phyloP scores from a whole-genome alignment of 2,888 invertebrate genomes.

The Cataglyphis livida region DNA sequence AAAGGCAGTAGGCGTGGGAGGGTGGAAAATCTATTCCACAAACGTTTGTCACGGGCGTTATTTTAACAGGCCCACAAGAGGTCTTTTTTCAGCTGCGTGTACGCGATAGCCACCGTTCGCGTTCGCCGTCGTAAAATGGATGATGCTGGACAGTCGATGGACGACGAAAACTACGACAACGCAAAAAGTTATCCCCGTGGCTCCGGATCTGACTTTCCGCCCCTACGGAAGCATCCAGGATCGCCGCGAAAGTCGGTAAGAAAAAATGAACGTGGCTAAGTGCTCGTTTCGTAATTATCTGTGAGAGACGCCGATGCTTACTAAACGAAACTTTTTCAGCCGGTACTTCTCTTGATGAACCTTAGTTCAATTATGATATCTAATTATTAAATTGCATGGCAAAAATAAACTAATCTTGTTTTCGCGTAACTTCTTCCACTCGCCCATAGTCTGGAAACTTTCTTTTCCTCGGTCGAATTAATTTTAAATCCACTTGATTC shows the following conservation, averaged over 20 bases:
- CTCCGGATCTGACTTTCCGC: conserved; percentile 41
- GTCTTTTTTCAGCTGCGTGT: conserved; percentile 72
- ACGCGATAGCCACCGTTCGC: conserved; percentile 62
- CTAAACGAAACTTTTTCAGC: conserved; percentile 61
- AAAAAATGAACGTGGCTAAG: conserved; percentile 64
- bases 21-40: conserved; percentile 76
- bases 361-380: conserved; percentile 63
- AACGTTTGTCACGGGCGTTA: conserved; percentile 78
- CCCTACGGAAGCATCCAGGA: conserved; percentile 25
- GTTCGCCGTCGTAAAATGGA: conserved; percentile 49
- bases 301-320: conserved; percentile 45
- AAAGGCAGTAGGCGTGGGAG: conserved; percentile 39
- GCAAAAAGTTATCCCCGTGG: conserved; percentile 50
- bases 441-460: conserved; percentile 41
- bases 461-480: conserved; percentile 34
- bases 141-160: conserved; percentile 22
- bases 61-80: conserved; percentile 73
- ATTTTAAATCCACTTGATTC: conserved; percentile 47
- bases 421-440: conserved; percentile 35
- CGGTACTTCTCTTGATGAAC: conserved; percentile 58
- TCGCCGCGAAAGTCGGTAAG: conserved; percentile 56
- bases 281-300: conserved; percentile 66
- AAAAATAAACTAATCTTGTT: conserved; percentile 60
- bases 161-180: conserved; percentile 32
- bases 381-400: conserved; percentile 61